Percentiles rank a stretch among this genome's conserved stretches.
phyloP scores from a whole-genome alignment of 2,113 vertebrate species.

The Alces alces region DNA sequence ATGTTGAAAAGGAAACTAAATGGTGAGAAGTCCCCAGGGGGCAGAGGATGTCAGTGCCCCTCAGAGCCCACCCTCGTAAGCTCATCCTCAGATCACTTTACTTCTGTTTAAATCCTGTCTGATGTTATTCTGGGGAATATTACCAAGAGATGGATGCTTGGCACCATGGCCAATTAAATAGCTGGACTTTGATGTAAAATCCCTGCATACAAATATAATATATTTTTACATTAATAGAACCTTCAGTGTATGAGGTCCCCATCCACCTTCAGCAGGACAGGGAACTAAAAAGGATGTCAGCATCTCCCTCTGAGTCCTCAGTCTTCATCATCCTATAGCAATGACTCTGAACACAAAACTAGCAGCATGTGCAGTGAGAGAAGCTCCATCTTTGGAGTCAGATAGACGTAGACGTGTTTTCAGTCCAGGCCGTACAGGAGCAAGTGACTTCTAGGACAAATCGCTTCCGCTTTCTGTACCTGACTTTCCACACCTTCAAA shows the following conservation, averaged over 20 bases:
- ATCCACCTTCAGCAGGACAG: neutral
- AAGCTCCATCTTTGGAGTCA: neutral
- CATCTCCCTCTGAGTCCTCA: neutral
- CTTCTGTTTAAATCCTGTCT: neutral
- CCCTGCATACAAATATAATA: neutral
- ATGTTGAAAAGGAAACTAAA: neutral
- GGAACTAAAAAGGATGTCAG: neutral
- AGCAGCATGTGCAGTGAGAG: neutral
- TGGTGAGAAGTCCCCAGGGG: neutral
- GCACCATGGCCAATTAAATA: neutral
- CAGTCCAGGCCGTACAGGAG: neutral
- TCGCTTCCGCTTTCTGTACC: neutral
- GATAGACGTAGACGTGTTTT: neutral
- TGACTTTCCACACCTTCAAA: neutral
- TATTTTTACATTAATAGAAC: neutral
- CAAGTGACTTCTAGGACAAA: neutral
- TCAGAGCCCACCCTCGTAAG: neutral
- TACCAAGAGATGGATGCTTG: neutral
- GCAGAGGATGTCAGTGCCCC: neutral
- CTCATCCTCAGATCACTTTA: slow-evolving; percentile 13
- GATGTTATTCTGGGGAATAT: slow-evolving; percentile 1
- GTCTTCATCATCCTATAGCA: neutral
- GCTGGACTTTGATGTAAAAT: neutral
- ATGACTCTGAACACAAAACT: neutral
- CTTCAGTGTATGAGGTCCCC: neutral